Evolutionary conservation across 2,888 invertebrate genomes (phyloP), one percentile per base, ranked within the genome.

Genomic region (Emmelina monodactyla): DNA sequence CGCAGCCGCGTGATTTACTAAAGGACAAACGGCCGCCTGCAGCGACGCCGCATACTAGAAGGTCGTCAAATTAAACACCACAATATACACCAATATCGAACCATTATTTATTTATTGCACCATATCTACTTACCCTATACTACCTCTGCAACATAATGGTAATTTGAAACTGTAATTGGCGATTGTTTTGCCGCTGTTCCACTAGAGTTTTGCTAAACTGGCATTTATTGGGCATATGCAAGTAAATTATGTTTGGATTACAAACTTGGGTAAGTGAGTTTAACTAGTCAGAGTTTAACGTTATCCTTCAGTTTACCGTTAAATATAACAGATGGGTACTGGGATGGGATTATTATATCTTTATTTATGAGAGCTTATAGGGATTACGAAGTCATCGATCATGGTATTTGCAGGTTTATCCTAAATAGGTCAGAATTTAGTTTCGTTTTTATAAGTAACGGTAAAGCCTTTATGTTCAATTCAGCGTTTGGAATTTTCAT

Each of bases 11-110:
- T 63, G 64, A 62, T 66, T 62, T 64, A 62, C 57, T 55, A 55
- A 63, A 60, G 62, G 62, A 61, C 62, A 57, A 50, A 54, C 63
- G 57, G 58, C 63, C 57, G 40, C 40, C 40, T 53, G 67, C 62
- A 63, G 65, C 67, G 64, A 46, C 53, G 61, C 62, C 62, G 54
- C 62, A 55, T 51, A n/a, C n/a, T n/a, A 58, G 65, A 64, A 68
- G 67, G 69, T 71, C 57, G 57, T 44, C 43, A 62, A 65, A 71
- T 69, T 65, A 63, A 47, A 51, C 44, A 44, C 51, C 44, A 48
- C 29, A 3, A 29, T 52, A 52, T 7, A 11, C 11, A n/a, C n/a
- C n/a, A n/a, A 7, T n/a, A 11, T 49, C 51, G 51, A 51, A 53
- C 51, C 51, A 47, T 46, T 52, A 50, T 51, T 55, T 51, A 50